Percentiles rank a stretch among this genome's conserved stretches.
Evolutionary conservation across 2,113 vertebrate genomes (phyloP).

Genomic region (Psettodes erumei): DNA sequence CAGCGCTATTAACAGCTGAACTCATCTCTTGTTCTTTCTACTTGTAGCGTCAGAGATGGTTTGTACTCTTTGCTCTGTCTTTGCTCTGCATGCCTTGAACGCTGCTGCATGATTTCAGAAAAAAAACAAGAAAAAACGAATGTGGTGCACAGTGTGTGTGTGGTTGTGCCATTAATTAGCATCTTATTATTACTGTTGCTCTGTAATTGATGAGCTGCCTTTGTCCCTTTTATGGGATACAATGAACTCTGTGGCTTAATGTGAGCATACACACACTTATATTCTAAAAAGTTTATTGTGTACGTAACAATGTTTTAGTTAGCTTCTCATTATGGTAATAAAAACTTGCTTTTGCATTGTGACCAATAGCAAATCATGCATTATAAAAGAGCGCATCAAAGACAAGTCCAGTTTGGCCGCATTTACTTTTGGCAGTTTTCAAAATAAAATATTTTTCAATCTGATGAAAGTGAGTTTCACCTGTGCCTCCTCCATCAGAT

Average conservation of each 20-base stretch:
- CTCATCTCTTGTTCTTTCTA: constrained; percentile 71
- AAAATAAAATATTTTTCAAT: background rate
- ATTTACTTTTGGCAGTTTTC: background rate
- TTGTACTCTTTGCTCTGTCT: constrained; percentile 85
- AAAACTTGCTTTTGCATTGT: background rate
- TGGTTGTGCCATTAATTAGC: background rate
- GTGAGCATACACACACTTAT: background rate
- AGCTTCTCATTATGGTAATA: background rate
- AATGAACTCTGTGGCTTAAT: background rate
- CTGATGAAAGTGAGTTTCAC: background rate
- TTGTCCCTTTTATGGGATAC: background rate
- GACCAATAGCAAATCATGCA: background rate
- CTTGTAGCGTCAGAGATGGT: constrained; percentile 97
- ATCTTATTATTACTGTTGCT: background rate
- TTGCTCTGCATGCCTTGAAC: background rate
- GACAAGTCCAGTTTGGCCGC: background rate
- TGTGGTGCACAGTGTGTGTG: constrained; percentile 4
- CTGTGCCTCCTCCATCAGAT: background rate
- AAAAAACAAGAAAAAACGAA: background rate
- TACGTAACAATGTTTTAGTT: background rate
- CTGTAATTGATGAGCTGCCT: background rate
- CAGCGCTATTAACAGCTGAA: constrained; percentile 62
- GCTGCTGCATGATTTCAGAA: constrained; percentile 10
- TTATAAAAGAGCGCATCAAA: background rate
- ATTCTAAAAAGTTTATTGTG: constrained; percentile 1